Percentiles rank a stretch among this genome's conserved stretches.
These are phyloP conservation scores for Ataeniobius toweri DNA, from an alignment of 2,797 vertebrate genomes.

Conservation along the genomic window DNA sequence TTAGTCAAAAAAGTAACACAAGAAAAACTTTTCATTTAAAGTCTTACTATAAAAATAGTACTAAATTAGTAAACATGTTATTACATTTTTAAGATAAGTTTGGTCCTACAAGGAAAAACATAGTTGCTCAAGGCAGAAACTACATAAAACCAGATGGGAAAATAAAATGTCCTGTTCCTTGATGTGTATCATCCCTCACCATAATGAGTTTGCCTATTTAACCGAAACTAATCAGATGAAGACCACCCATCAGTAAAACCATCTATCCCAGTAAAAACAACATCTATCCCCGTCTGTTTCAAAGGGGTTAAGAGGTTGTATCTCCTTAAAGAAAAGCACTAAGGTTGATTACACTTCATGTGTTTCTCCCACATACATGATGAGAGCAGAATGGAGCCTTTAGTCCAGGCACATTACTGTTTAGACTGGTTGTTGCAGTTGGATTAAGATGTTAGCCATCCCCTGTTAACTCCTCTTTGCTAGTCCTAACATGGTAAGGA, in stretches of 20 bases:
- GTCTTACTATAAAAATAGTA: neutral
- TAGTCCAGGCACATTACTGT: constrained; percentile 57
- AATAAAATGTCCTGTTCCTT: neutral
- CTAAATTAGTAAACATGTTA: no score
- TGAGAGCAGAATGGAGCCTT: constrained; percentile 35
- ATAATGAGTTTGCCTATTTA: neutral
- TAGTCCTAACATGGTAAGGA: constrained; percentile 49
- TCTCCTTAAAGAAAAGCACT: constrained; percentile 44
- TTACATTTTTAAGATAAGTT: neutral
- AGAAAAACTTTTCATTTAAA: neutral
- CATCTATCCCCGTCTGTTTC: neutral
- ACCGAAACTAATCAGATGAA: neutral
- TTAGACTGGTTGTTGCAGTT: constrained; percentile 74
- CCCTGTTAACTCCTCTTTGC: constrained; percentile 67
- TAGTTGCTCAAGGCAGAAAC: neutral
- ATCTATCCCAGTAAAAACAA: neutral
- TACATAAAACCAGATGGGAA: neutral
- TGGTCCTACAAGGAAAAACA: neutral
- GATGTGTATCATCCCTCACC: neutral
- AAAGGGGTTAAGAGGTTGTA: constrained; percentile 9
- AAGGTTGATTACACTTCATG: constrained; percentile 23
- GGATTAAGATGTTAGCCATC: constrained; percentile 79
- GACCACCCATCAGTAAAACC: neutral
- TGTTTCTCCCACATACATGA: constrained; percentile 34
- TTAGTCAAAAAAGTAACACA: neutral